Conservation (phyloP, 2,113 vertebrate species). For the Aphelocoma coerulescens region DNA sequence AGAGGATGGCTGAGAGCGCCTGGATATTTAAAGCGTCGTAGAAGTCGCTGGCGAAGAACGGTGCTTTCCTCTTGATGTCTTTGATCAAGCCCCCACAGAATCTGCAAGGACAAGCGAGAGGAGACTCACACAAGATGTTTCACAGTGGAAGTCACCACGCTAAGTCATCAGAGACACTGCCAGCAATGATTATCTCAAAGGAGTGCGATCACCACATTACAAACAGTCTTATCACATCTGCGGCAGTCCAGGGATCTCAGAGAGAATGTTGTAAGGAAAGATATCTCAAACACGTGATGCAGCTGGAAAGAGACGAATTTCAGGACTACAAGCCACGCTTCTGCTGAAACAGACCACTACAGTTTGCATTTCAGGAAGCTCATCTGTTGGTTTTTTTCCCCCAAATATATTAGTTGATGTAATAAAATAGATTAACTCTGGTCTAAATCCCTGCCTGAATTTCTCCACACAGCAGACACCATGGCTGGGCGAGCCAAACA, state of each 20-base stretch:
- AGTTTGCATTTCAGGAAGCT: not conserved
- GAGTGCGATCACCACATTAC: not conserved
- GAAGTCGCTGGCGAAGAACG: conserved; percentile 93
- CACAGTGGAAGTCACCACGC: not conserved
- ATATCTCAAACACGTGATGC: not conserved
- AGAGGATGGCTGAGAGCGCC: conserved; percentile 91
- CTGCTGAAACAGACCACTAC: not conserved
- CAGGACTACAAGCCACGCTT: not conserved
- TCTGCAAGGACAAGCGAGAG: conserved; percentile 62
- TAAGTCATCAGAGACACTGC: not conserved
- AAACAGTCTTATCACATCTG: not conserved
- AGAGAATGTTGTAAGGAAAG: not conserved
- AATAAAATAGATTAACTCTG: not conserved
- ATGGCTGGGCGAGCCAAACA: not conserved
- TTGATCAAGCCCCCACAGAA: conserved; percentile 95
- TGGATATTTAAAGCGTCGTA: conserved; percentile 93
- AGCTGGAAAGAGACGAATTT: not conserved
- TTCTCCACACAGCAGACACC: not conserved
- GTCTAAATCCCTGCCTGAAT: not conserved
- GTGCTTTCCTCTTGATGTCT: conserved; percentile 93
- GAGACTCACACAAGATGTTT: not conserved
- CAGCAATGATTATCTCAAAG: not conserved
- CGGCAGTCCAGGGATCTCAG: not conserved
- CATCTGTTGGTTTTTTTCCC: not conserved
- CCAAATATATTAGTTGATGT: not conserved